Conservation (phyloP, 2,888 invertebrate genomes). For the Tipula lateralis region DNA sequence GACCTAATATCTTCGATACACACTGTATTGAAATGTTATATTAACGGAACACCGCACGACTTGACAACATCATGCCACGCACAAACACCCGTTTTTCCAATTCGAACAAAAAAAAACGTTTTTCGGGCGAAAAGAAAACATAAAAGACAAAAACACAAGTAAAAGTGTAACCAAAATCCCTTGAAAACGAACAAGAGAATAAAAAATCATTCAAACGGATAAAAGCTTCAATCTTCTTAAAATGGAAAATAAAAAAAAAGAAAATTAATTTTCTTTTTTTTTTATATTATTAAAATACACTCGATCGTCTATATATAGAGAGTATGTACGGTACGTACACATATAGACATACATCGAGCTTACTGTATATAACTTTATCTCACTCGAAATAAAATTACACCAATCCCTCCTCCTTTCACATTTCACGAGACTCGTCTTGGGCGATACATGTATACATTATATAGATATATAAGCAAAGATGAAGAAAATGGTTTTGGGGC, state of each 20-base stretch:
- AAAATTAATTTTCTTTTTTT: constrained; percentile 13
- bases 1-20: neutral
- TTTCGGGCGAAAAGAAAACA: neutral
- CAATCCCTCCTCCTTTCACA: neutral
- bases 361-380: constrained; percentile 11
- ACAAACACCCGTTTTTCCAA: neutral
- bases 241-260: neutral
- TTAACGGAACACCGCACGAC: neutral
- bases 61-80: neutral
- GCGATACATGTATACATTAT: no score
- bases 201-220: constrained; percentile 7
- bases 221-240: constrained; percentile 24
- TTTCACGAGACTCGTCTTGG: neutral
- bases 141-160: neutral
- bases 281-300: neutral
- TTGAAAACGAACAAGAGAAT: neutral
- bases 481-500: neutral
- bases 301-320: neutral
- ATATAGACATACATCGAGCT: neutral
- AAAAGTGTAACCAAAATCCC: constrained; percentile 9
- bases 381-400: neutral
- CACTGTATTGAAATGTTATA: neutral
- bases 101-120: neutral
- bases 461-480: no score
- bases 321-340: no score